Conservation (phyloP, 1,140 invertebrate species). For the Mactra quadrangularis region DNA sequence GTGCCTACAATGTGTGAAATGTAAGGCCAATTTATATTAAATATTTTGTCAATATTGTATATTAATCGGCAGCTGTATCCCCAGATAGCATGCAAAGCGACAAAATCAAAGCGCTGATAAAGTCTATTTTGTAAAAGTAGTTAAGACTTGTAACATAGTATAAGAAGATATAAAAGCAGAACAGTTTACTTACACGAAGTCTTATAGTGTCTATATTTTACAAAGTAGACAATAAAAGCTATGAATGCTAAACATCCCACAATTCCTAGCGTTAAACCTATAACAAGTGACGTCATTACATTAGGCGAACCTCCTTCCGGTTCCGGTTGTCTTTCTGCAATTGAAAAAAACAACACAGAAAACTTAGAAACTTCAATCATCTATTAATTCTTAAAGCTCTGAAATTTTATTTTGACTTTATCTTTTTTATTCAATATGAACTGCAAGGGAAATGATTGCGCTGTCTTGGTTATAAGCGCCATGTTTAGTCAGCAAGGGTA, state of each 20-base stretch:
- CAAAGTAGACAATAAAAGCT: conserved; percentile 9
- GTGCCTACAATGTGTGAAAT: no score
- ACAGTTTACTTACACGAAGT: conserved; percentile 33
- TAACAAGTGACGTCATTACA: background rate
- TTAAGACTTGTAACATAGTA: no score
- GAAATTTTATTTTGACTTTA: background rate
- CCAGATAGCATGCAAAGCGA: no score
- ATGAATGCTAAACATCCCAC: background rate
- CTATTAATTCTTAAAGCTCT: background rate
- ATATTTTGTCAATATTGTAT: no score
- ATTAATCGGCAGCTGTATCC: no score
- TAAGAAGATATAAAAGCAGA: no score
- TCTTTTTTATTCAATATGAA: background rate
- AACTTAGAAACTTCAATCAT: background rate
- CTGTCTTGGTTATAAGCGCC: background rate
- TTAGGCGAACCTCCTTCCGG: background rate
- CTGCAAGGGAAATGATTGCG: background rate
- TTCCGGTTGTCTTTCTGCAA: background rate
- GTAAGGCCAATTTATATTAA: no score
- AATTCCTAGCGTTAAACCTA: background rate
- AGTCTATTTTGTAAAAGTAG: no score
- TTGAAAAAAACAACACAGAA: background rate
- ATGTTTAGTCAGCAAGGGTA: no score
- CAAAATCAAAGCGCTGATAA: no score
- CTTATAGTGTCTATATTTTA: conserved; percentile 3